These are phyloP conservation scores for Trematocara marginatum DNA, from an alignment of 2,113 vertebrate species.

Conservation along the genomic window DNA sequence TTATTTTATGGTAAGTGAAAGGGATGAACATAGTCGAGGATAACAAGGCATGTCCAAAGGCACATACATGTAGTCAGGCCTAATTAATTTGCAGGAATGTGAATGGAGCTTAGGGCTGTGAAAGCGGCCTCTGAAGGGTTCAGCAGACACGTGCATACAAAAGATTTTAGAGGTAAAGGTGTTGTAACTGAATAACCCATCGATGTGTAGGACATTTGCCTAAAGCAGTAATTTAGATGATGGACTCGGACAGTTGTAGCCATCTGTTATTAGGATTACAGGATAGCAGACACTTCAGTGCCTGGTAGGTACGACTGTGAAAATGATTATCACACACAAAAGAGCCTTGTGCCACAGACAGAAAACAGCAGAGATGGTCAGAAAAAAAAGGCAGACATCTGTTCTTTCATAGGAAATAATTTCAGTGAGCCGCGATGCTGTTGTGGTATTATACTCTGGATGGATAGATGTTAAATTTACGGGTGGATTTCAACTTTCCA, in stretches of 20 bases:
- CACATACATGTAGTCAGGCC: neutral
- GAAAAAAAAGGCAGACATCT: neutral
- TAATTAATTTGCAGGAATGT: slow-evolving; percentile 27
- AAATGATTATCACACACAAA: slow-evolving; percentile 24
- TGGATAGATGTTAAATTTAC: neutral
- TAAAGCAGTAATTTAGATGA: neutral
- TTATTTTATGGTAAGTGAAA: neutral
- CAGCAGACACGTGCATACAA: neutral
- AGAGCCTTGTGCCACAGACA: slow-evolving; percentile 4
- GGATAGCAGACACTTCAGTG: slow-evolving; percentile 4
- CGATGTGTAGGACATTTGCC: neutral
- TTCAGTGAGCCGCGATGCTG: neutral
- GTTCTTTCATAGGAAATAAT: neutral
- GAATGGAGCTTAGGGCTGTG: neutral
- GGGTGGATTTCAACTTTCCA: neutral
- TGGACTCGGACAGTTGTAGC: neutral
- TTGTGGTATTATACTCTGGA: neutral
- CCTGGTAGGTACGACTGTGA: slow-evolving; percentile 19
- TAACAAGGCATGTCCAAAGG: neutral
- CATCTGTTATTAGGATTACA: slow-evolving; percentile 42
- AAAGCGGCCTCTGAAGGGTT: neutral
- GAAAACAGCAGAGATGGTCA: neutral
- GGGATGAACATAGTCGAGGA: neutral
- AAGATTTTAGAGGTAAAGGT: slow-evolving; percentile 3
- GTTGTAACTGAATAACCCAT: slow-evolving; percentile 10